A percentile compares a stretch with the other conserved stretches of the same genome.
Evolutionary conservation across 2,888 invertebrate species (phyloP).

Genomic region (Mythimna albipuncta): DNA sequence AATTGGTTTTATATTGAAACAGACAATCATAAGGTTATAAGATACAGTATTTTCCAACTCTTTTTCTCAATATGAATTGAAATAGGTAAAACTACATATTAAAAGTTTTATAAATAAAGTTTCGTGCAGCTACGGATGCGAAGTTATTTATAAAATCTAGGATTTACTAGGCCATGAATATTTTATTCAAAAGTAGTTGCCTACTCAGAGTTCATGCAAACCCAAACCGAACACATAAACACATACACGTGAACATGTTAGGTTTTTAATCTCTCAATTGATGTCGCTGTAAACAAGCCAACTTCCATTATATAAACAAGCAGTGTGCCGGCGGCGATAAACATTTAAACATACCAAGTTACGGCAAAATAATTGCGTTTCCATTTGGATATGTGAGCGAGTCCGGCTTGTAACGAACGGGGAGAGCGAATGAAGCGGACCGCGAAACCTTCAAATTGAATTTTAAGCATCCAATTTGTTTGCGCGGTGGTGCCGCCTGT

Average conservation of each 20-base stretch:
- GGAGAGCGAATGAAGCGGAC: conserved; percentile 87
- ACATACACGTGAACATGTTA: conserved; percentile 32
- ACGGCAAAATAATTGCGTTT: conserved; percentile 85
- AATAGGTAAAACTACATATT: background rate
- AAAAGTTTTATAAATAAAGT: background rate
- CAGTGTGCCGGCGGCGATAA: conserved; percentile 68
- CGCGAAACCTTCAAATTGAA: conserved; percentile 91
- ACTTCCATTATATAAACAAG: conserved; percentile 64
- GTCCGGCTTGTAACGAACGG: conserved; percentile 86
- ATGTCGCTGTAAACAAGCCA: conserved; percentile 67
- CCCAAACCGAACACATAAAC: background rate
- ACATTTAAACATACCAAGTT: conserved; percentile 79
- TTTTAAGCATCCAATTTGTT: conserved; percentile 91
- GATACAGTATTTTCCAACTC: background rate
- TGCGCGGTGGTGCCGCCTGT: conserved; percentile 80
- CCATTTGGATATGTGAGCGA: conserved; percentile 82
- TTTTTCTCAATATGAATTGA: background rate
- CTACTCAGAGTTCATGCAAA: background rate
- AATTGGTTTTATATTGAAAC: too few relatives aligned
- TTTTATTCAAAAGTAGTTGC: background rate
- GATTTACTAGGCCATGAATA: conserved; percentile 5
- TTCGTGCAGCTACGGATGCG: background rate
- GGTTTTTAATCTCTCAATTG: conserved; percentile 62
- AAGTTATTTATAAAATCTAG: background rate
- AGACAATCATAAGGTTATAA: too few relatives aligned